Base-by-base conservation (phyloP, 2,113 vertebrate genomes). In the Capra hircus region DNA sequence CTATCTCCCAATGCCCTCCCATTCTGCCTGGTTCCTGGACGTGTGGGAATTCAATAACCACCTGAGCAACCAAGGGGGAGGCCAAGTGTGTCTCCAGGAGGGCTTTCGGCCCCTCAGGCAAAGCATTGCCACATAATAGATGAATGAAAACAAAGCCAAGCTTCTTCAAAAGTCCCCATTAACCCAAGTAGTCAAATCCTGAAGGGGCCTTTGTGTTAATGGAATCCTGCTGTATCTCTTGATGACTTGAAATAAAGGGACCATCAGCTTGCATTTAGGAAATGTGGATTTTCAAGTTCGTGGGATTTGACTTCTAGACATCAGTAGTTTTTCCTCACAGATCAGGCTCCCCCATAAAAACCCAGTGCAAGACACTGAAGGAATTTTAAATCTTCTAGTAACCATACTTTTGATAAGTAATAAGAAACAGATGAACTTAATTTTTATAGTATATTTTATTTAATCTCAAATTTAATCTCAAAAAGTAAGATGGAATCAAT, bases 121-220 rank as follows among this genome's bases (percentile, higher is more conserved):
- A 67, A 91, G 59, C 33, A 43, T 57, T 23, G 33, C 7, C 33
- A 86, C 25, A 85, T 30, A 40, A 74, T 57, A 8, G 33, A 62
- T 50, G 64, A 60, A 95, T 57, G 36, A 91, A 95, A 84, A 67
- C 45, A 88, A 87, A 96, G 67, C 30, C 78, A 91, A 84, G 30
- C 86, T 83, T 77, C 59, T 89, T 16, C 16, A 43, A 60, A 94
- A 87, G 45, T 71, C 16, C 30, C 50, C 57, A 33, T 84, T 92
- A 96, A 87, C 50, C 40, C 89, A 92, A 55, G 86, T 50, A 94
- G 74, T 88, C 74, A 84, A 83, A 64, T 88, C 43, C 88, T 94
- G 62, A 92, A 55, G 67, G 91, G 55, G 55, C 40, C 81, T 95
- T 92, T 90, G 43, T 59, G 91, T 92, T 93, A 48, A 93, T 36